Conservation (phyloP, 2,888 invertebrate species). For the Eucera pruinosa region DNA sequence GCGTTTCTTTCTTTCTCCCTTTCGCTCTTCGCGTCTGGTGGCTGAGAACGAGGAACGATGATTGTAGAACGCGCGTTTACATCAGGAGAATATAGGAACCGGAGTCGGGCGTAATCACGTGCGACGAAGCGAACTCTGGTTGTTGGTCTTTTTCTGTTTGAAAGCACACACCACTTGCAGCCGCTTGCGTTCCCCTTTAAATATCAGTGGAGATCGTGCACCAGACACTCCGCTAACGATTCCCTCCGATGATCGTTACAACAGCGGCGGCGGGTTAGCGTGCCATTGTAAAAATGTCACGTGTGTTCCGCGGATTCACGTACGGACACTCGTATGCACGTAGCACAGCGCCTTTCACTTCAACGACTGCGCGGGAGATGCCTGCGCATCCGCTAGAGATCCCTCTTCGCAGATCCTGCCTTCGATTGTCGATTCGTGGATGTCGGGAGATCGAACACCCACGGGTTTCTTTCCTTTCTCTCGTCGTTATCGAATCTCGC, state of each 20-base stretch:
- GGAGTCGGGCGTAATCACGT: not conserved
- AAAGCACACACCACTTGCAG: not conserved
- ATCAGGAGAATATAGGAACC: not conserved
- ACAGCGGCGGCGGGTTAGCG: slow-evolving; percentile 23
- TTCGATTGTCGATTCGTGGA: slow-evolving; percentile 35
- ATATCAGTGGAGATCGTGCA: slow-evolving; percentile 29
- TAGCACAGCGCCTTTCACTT: slow-evolving; percentile 58
- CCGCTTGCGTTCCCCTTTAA: slow-evolving; percentile 12
- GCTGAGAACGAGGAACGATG: not conserved
- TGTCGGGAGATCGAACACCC: not conserved
- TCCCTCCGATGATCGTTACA: slow-evolving; percentile 29
- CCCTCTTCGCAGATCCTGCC: slow-evolving; percentile 22
- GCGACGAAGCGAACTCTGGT: not conserved
- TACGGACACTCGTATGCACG: slow-evolving; percentile 31
- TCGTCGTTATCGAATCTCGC: not conserved
- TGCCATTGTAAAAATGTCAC: slow-evolving; percentile 66
- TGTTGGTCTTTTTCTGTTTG: not conserved
- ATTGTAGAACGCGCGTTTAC: not conserved
- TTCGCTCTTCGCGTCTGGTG: not conserved
- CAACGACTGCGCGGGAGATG: slow-evolving; percentile 30
- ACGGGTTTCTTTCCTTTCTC: slow-evolving; percentile 4
- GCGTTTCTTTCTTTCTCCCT: not conserved
- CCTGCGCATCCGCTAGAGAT: slow-evolving; percentile 47
- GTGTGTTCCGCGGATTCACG: slow-evolving; percentile 50
- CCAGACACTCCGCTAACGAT: slow-evolving; percentile 36